Percentiles rank a stretch among this genome's conserved stretches.
phyloP scores from a whole-genome alignment of 1,140 invertebrate genomes.

The Cyclina sinensis region DNA sequence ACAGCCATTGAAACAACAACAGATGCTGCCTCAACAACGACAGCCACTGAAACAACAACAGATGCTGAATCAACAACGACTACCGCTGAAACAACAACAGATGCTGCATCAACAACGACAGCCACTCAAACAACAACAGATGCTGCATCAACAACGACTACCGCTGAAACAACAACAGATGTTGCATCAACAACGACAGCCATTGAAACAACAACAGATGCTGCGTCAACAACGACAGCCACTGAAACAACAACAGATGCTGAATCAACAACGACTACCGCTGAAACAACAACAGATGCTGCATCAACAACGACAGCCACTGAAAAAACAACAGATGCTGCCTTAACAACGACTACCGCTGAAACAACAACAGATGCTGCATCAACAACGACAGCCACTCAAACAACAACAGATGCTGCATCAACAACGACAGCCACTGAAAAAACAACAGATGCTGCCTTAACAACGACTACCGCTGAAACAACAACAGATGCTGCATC shows the following conservation, averaged over 20 bases:
- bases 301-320: not conserved
- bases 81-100: slow-evolving; percentile 8
- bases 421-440: too few species aligned
- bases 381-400: too few species aligned
- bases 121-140: slow-evolving; percentile 7
- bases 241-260: not conserved
- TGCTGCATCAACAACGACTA: not conserved
- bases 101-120: not conserved
- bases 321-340: not conserved
- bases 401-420: not conserved
- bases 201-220: not conserved
- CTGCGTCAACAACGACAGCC: not conserved
- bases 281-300: slow-evolving; percentile 20
- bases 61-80: not conserved
- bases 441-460: too few species aligned
- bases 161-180: not conserved
- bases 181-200: slow-evolving; percentile 4
- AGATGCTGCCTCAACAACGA: too few species aligned
- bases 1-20: too few species aligned
- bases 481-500: too few species aligned
- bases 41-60: slow-evolving; percentile 54
- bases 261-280: slow-evolving; percentile 20
- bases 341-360: not conserved
- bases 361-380: slow-evolving; percentile 30
- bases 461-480: too few species aligned